Evolutionary conservation across 1,140 invertebrate genomes (phyloP), one percentile per base, ranked within the genome.

Genomic region (Ceratina japonica): DNA sequence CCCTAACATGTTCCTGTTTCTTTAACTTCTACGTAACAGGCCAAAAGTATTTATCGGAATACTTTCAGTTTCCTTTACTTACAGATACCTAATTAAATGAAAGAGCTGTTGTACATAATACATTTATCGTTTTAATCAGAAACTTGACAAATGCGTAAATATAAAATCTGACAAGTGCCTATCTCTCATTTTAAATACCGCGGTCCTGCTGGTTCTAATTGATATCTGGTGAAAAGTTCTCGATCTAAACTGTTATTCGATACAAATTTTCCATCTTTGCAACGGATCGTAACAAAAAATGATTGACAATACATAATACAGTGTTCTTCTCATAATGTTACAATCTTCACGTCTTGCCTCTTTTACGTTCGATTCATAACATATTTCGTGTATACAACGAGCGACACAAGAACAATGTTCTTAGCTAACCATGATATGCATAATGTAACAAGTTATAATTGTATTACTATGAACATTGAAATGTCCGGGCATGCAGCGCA

Each of bases 401-500:
- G 65, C 44, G 59, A 77, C 73, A 83, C 68, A 87, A 85, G 82
- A 89, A 89, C 88, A 85, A 88, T 89, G 88, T 89, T 89, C 88
- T 89, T 88, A 89, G 88, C 87, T 84, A 83, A 88, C 84, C 85
- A 82, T 63, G 78, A 63, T 82, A 76, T 70, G 80, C 79, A 83
- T 65, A 84, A 77, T 63, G 63, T 79, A 78, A 81, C 54, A 81
- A 80, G 27, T 80, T 82, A 66, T 80, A 64, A 84, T n/a, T 75
- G 77, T 71, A 87, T 79, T 79, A 84, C 79, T 87, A 83, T 65
- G 80, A 87, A 91, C 87, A 90, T 89, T 77, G 82, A 90, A 87
- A 75, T 85, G 73, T 90, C 90, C 88, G 88, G 87, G 87, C 87
- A 86, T 91, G 90, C 84, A 89, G 87, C 87, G 52, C 85, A 84